Base-by-base conservation (phyloP, 2,113 vertebrate species). In the Chaetodon trifascialis region DNA sequence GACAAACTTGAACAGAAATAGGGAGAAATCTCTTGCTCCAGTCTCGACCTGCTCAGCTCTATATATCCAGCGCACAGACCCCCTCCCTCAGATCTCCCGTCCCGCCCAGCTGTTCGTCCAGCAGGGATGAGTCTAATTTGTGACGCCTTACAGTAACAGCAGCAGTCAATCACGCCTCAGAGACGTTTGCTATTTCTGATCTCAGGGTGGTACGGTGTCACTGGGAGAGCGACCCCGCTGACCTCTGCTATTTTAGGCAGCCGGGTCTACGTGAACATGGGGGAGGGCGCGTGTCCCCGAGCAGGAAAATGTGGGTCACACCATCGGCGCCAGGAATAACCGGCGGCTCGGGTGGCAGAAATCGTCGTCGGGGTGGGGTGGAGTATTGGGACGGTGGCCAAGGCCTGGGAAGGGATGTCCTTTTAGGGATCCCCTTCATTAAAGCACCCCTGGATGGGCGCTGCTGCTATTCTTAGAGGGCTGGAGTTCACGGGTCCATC, bases 351-450 rank as follows among this genome's bases (percentile, higher is more conserved):
- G 69, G 70, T 85, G 76, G 66, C 80, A 73, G 64, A 34, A 64
- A 42, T 72, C 6, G 6, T 16, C 9, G 40, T 70, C 71, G 12
- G 63, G 51, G 59, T 42, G 40, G 76, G 74, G 74, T 11, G 44
- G 73, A 52, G 69, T 68, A 23, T 25, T 21, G 25, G 38, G 49
- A 46, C 3, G 6, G 8, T 11, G 73, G 58, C 65, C 75, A 66
- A 80, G 25, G 72, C 77, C 78, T 75, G 80, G 92, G 71, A 66
- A 92, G 91, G 93, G 92, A 95, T 96, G 95, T 94, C 97, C 97
- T 96, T 97, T 95, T 97, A 96, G 96, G 97, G 96, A 87, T 89
- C 90, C 93, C 93, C 63, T 55, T 12, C 30, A 77, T 71, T 83
- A 83, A 82, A 46, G 55, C 62, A 34, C 55, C 55, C 38, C 76